phyloP scores from a whole-genome alignment of 2,888 invertebrate species.

The Sarcophaga rosellei region DNA sequence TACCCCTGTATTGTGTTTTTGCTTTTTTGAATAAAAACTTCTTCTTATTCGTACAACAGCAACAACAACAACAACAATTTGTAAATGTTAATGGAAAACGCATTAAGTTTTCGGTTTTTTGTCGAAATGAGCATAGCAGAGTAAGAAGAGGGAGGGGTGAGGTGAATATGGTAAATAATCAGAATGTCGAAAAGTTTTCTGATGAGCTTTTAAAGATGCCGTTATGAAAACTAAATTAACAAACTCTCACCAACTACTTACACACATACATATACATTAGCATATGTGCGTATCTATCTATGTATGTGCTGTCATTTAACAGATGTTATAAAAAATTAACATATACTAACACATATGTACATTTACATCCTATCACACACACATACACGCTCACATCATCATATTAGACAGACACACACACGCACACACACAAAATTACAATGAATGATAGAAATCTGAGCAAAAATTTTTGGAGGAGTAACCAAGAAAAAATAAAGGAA shows the following conservation, averaged over 20 bases:
- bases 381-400: too few relatives aligned
- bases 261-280: neutral
- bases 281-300: too few relatives aligned
- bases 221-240: constrained; percentile 62
- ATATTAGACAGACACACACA: too few relatives aligned
- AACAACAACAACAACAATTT: constrained; percentile 19
- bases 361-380: too few relatives aligned
- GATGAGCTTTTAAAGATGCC: constrained; percentile 60
- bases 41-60: neutral
- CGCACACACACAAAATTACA: too few relatives aligned
- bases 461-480: too few relatives aligned
- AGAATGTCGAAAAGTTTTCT: constrained; percentile 40
- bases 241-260: constrained; percentile 44
- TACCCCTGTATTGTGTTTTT: too few relatives aligned
- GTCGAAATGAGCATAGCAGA: neutral
- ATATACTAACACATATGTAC: neutral
- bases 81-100: constrained; percentile 47
- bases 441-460: too few relatives aligned
- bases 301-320: neutral
- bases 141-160: neutral
- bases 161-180: constrained; percentile 11
- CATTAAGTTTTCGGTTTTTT: constrained; percentile 19
- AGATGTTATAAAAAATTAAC: neutral
- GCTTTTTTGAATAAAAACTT: too few relatives aligned
- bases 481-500: too few relatives aligned